These are phyloP conservation scores for Spongilla lacustris DNA, from an alignment of 37 sponge, comb jelly and placozoan species.

Conservation along the genomic window DNA sequence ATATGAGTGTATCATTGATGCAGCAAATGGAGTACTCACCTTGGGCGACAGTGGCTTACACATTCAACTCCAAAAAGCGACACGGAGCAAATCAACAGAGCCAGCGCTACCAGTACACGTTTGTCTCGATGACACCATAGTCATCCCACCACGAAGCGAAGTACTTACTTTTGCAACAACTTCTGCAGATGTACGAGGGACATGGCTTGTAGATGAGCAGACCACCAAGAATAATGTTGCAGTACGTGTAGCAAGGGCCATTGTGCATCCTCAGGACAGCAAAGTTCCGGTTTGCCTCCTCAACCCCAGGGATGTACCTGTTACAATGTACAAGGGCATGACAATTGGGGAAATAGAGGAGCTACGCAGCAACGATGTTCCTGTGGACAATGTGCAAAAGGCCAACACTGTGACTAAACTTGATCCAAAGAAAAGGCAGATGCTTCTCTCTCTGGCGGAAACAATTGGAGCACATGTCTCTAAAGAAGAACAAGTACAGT, in stretches of 20 bases:
- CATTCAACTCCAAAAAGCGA: constrained; percentile 13
- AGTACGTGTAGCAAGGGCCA: not conserved
- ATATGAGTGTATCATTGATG: constrained; percentile 5
- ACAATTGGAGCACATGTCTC: too few relatives aligned
- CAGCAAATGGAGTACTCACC: not conserved
- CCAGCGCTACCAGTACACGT: not conserved
- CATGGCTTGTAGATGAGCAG: too few relatives aligned
- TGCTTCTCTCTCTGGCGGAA: too few relatives aligned
- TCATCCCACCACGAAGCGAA: constrained; percentile 17
- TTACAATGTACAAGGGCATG: constrained; percentile 15
- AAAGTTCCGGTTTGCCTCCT: constrained; percentile 11
- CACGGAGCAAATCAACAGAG: not conserved
- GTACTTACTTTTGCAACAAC: constrained; percentile 10
- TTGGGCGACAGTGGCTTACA: not conserved
- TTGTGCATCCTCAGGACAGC: not conserved
- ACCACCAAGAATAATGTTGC: too few relatives aligned
- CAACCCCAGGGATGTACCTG: constrained; percentile 6
- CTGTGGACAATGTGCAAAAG: not conserved
- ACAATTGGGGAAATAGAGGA: not conserved
- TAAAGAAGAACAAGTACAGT: too few relatives aligned
- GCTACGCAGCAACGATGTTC: not conserved
- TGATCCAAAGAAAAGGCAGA: too few relatives aligned
- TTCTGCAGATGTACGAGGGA: too few relatives aligned
- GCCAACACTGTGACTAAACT: too few relatives aligned
- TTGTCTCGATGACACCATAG: not conserved